Evolutionary conservation across 2,888 invertebrate genomes (phyloP).

Genomic region (Agriotes lineatus): DNA sequence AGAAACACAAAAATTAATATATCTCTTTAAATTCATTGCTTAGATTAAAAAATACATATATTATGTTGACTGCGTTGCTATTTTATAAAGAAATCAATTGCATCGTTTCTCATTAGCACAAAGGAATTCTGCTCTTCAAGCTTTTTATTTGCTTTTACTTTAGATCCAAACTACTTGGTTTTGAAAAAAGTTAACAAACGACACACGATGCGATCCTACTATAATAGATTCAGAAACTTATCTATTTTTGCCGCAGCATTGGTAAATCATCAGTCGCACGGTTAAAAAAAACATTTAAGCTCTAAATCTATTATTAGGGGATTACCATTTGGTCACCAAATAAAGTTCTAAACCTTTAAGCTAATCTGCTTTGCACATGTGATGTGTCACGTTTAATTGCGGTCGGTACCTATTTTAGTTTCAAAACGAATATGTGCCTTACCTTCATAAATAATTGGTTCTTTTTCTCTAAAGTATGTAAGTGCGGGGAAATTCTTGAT

Average conservation of each 20-base stretch:
- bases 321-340: background rate
- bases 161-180: background rate
- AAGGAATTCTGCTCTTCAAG: no score
- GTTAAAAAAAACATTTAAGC: slow-evolving; percentile 18
- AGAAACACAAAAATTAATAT: no score
- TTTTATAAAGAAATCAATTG: no score
- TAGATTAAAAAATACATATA: no score
- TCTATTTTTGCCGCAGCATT: slow-evolving; percentile 28
- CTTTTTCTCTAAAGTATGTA: slow-evolving; percentile 96
- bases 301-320: slow-evolving; percentile 27
- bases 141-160: no score
- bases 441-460: slow-evolving; percentile 97
- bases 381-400: no score
- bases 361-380: background rate
- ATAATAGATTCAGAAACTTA: slow-evolving; percentile 28
- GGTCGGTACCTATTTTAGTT: background rate
- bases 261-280: slow-evolving; percentile 30
- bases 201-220: slow-evolving; percentile 15
- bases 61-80: no score
- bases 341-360: background rate
- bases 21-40: no score
- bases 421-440: slow-evolving; percentile 45
- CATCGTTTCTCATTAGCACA: no score
- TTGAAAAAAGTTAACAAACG: slow-evolving; percentile 9
- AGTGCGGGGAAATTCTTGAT: slow-evolving; percentile 96